These are phyloP conservation scores for Philopotamus ludificatus DNA, from an alignment of 1,140 invertebrate genomes.

Conservation along the genomic window DNA sequence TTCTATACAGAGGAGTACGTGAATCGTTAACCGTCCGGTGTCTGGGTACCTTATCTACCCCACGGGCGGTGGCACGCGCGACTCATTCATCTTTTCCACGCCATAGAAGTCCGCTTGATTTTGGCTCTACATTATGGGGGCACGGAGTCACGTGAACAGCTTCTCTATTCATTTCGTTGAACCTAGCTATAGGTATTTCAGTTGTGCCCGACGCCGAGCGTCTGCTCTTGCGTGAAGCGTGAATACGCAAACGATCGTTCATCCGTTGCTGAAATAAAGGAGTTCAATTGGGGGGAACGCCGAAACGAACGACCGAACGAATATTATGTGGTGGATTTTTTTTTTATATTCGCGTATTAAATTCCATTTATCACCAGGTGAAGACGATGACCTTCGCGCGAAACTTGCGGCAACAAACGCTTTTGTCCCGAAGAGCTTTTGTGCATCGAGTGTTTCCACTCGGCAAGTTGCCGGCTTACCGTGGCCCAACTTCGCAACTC, in stretches of 20 bases:
- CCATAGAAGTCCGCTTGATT: slow-evolving; percentile 24
- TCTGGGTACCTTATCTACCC: slow-evolving; percentile 1
- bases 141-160: background rate
- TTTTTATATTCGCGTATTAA: background rate
- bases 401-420: background rate
- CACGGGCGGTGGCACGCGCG: slow-evolving; percentile 5
- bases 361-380: background rate
- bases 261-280: too few relatives aligned
- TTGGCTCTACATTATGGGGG: background rate
- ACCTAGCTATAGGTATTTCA: too few relatives aligned
- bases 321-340: background rate
- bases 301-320: background rate
- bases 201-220: too few relatives aligned
- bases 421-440: slow-evolving; percentile 8
- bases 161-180: too few relatives aligned
- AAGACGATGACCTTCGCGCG: background rate
- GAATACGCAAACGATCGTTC: too few relatives aligned
- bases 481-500: background rate
- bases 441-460: slow-evolving; percentile 11
- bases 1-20: background rate
- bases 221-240: too few relatives aligned
- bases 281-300: background rate
- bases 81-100: slow-evolving; percentile 22
- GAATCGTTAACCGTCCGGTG: background rate
- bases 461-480: slow-evolving; percentile 2